Base-by-base conservation (phyloP, 2,797 vertebrate genomes). In the Gambelia wislizenii region DNA sequence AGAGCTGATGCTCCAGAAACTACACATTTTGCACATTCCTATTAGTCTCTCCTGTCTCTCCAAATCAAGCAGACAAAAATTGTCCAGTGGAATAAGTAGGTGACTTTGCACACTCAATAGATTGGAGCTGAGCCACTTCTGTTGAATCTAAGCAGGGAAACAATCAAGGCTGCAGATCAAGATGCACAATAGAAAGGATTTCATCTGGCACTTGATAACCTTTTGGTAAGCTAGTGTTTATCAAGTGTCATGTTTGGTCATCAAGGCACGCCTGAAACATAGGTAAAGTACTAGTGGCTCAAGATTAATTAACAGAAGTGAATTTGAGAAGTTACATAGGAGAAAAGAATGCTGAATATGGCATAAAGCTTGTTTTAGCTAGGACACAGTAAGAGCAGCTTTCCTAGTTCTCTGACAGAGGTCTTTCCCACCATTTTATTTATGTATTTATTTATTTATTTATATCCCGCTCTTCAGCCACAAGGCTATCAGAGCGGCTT, bases 91-190 rank as follows among this genome's bases (percentile, higher is more conserved):
- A 81, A n/a, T n/a, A 89, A 18, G 86, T 0, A 47, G 89, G 30
- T 83, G 77, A 89, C 86, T 91, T 88, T 80, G 79, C 33, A 92
- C 81, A 89, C 87, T 78, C 36, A 79, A 80, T 47, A 47, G 3
- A 4, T 1, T 89, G 79, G 89, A 77, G 25, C 67, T 10, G 64
- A 86, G 61, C 39, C 49, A 27, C 18, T 82, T 69, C 59, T 69
- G 33, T 36, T 22, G 91, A 89, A 92, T 2, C 47, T n/a, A 70
- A 77, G 76, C 25, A 3, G 52, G n/a, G 16, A 4, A 89, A 47
- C 42, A 87, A 88, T 84, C 0, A 0, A 52, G 90, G 36, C 59
- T 74, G 56, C 69, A 69, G 36, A 33, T 59, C 44, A 79, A 72
- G 81, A 13, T 9, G 49, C 52, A 36, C 14, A 86, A 25, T 27